Evolutionary conservation across 2,888 invertebrate genomes (phyloP).

Genomic region (Linnaemya vulpina): DNA sequence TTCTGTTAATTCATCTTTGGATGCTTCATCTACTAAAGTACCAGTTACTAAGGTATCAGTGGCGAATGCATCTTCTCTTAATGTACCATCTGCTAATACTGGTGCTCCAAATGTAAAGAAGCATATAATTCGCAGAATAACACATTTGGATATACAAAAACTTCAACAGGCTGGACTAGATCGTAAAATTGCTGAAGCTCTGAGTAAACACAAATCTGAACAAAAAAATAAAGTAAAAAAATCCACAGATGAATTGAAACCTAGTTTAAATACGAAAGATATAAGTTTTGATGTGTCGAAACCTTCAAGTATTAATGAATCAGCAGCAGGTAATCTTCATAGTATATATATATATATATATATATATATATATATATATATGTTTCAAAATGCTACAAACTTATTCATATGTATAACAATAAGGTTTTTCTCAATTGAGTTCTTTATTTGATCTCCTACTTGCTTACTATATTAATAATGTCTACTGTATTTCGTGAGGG

Average conservation of each 20-base stretch:
- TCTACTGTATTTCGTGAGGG: neutral
- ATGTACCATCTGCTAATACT: neutral
- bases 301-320: neutral
- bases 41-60: neutral
- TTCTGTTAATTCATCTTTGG: neutral
- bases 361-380: neutral
- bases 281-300: neutral
- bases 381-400: neutral
- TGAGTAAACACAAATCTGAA: slow-evolving; percentile 75
- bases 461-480: neutral
- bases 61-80: neutral
- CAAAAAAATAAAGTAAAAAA: slow-evolving; percentile 40
- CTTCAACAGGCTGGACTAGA: slow-evolving; percentile 79
- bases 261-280: neutral
- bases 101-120: slow-evolving; percentile 45
- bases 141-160: slow-evolving; percentile 79
- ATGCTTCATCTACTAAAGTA: neutral
- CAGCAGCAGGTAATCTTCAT: neutral
- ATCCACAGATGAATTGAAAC: neutral
- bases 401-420: no score
- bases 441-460: neutral
- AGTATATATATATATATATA: neutral
- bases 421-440: neutral
- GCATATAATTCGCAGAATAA: slow-evolving; percentile 78
- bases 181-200: slow-evolving; percentile 78